Evolutionary conservation across 1,140 invertebrate species (phyloP), one percentile per base, ranked within the genome.

Genomic region (Drosophila azteca): DNA sequence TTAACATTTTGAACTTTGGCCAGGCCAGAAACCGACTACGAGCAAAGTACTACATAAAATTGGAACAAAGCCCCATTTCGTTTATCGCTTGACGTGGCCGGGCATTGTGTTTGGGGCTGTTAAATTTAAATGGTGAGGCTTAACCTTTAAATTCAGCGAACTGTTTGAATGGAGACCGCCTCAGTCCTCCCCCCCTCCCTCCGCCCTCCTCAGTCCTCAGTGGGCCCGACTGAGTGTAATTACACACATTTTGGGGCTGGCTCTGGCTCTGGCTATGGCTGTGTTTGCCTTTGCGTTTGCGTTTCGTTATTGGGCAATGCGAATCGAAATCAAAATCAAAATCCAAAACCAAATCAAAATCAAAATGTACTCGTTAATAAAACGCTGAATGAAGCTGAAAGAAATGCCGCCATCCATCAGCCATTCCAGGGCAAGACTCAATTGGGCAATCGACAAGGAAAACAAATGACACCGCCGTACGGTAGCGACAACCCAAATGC

Each of bases 141-240:
- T 87, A 85, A 85, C 82, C 82, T 85, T 85, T 87, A 87, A 81
- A 87, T 70, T 76, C 72, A 48, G 64, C 79, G 43, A 82, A 63
- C 70, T 78, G 60, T 62, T 53, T 61, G 69, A 62, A 61, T 73
- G 69, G 59, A 46, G 48, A 62, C 44, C 51, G 70, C 57, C 9
- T 3, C 9, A 11, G 31, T 35, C 31, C 9, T 11, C 9, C 3
- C n/a, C n/a, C n/a, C n/a, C n/a, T n/a, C n/a, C n/a, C n/a, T 35
- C 31, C 9, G 3, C 9, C 3, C 0, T 35, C 6, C 8, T 4
- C 24, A 8, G 29, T 7, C 29, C 29, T 31, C 29, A 31, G 29
- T 8, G 29, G 7, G 35, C 35, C 58, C 48, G 29, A 35, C 51
- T 6, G 51, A 65, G 49, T 69, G 63, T 76, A 77, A 77, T 69